phyloP scores from a whole-genome alignment of 2,888 invertebrate species.

The Phanerotoma sp. region DNA sequence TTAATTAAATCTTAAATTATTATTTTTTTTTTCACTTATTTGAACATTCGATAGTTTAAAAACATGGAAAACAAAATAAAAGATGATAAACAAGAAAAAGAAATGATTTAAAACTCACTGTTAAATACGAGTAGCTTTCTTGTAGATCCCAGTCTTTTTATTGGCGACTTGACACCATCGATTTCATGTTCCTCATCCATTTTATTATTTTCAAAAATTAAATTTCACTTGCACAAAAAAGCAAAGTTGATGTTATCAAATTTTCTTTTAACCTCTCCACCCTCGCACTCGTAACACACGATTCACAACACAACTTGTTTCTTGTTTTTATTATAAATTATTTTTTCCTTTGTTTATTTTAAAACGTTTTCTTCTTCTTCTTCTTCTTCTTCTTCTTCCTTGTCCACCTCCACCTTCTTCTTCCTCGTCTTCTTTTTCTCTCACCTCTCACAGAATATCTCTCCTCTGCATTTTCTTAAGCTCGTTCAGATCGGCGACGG shows the following conservation, averaged over 20 bases:
- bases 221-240: slow-evolving; percentile 9
- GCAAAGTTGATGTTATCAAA: slow-evolving; percentile 23
- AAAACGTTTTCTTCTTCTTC: neutral
- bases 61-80: neutral
- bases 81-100: neutral
- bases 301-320: neutral
- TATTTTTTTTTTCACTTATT: neutral
- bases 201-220: slow-evolving; percentile 26
- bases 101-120: slow-evolving; percentile 63
- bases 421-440: slow-evolving; percentile 9
- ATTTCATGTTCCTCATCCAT: slow-evolving; percentile 74
- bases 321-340: too few species aligned
- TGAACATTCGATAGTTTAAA: too few species aligned
- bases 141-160: slow-evolving; percentile 78
- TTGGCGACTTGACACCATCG: slow-evolving; percentile 73
- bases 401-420: too few species aligned
- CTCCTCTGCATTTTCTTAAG: slow-evolving; percentile 20
- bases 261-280: too few species aligned
- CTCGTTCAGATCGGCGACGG: slow-evolving; percentile 13
- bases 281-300: neutral
- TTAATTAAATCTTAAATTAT: neutral
- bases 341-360: too few species aligned
- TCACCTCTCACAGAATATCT: slow-evolving; percentile 10
- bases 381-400: slow-evolving; percentile 7
- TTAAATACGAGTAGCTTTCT: slow-evolving; percentile 77